Conservation (phyloP, 35 echinoderm and acorn worm species). For the Diadema setosum region DNA sequence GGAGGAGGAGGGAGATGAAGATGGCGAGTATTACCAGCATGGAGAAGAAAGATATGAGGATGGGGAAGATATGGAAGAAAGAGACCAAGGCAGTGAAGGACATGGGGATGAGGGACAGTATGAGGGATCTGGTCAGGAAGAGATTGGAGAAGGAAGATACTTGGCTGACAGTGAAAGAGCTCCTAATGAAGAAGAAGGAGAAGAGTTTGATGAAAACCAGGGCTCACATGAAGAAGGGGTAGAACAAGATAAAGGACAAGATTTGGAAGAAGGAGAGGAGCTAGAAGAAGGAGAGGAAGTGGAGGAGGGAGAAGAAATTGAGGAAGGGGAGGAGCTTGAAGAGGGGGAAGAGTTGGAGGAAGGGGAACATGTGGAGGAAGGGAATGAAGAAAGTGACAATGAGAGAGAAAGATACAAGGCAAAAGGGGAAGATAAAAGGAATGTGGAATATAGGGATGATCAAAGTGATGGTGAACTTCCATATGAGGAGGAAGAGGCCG, state of each 20-base stretch:
- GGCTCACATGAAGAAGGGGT: not conserved
- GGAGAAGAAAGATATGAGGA: not conserved
- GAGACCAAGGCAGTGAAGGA: not conserved
- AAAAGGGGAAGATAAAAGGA: not conserved
- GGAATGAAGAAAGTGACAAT: not conserved
- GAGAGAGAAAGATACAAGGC: constrained; percentile 9
- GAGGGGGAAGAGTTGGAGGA: not conserved
- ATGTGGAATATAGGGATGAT: not conserved
- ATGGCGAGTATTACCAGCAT: not conserved
- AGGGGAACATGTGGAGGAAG: not conserved
- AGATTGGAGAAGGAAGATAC: not conserved
- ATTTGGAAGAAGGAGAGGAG: not conserved
- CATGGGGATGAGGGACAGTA: not conserved
- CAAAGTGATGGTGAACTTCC: constrained; percentile 20
- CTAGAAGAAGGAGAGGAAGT: not conserved
- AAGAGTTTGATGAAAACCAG: not conserved
- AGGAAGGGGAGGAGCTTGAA: constrained; percentile 8
- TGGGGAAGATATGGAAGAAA: not conserved
- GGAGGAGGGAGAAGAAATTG: not conserved
- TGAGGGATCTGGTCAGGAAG: not conserved
- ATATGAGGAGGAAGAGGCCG: not conserved
- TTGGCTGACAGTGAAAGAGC: not conserved
- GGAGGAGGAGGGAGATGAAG: not conserved
- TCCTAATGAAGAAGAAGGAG: constrained; percentile 17
- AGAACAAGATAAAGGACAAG: constrained; percentile 10